These are phyloP conservation scores for Tetragnatha montana DNA, from an alignment of 2,888 invertebrate species.

Conservation along the genomic window DNA sequence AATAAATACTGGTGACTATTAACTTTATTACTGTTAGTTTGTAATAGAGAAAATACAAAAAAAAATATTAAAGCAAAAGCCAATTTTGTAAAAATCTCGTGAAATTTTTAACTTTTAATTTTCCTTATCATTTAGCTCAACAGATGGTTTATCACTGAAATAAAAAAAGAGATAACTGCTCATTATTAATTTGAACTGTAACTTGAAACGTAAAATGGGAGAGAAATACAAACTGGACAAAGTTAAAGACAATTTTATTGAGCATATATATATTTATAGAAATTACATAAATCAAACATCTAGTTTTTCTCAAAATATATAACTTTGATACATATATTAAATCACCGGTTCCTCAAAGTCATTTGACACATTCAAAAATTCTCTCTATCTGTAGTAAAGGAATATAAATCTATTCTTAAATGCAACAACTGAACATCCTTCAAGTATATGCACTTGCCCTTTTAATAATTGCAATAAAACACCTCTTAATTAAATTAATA, in stretches of 20 bases:
- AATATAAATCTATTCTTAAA: constrained; percentile 56
- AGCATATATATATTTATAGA: constrained; percentile 65
- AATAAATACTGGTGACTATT: too few species aligned
- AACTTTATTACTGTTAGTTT: too few species aligned
- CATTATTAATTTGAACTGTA: too few species aligned
- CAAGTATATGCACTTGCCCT: constrained; percentile 66
- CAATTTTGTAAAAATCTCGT: too few species aligned
- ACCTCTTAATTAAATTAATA: constrained; percentile 22
- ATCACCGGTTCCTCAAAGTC: constrained; percentile 61
- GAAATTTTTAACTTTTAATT: too few species aligned
- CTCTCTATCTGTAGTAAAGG: constrained; percentile 46
- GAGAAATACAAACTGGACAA: background rate
- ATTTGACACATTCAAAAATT: constrained; percentile 66
- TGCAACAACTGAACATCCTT: constrained; percentile 42
- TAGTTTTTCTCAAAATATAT: constrained; percentile 66
- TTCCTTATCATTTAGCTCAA: too few species aligned
- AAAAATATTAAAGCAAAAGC: too few species aligned
- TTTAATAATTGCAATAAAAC: constrained; percentile 14
- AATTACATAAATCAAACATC: constrained; percentile 67
- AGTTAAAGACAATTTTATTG: constrained; percentile 68
- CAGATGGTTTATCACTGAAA: too few species aligned
- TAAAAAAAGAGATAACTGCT: too few species aligned
- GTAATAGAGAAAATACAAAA: too few species aligned
- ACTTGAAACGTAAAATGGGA: too few species aligned
- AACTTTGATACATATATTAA: constrained; percentile 67